Evolutionary conservation across 1,140 invertebrate genomes (phyloP), one percentile per base, ranked within the genome.

Genomic region (Heliconius nattereri): DNA sequence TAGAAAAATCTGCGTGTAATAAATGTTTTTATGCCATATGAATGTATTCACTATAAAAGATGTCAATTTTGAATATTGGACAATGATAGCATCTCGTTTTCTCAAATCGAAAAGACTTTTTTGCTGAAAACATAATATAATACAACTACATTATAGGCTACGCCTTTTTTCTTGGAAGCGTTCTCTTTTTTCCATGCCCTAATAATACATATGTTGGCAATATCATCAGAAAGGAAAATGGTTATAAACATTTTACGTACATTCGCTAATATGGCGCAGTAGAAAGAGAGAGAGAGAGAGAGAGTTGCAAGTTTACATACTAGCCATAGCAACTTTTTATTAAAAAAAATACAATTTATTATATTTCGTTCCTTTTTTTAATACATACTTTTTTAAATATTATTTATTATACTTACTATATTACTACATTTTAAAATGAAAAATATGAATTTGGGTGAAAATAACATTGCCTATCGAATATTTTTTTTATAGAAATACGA

Each of bases 81-180:
- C 71, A n/a, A 60, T 70, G 79, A 76, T 76, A 76, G 35, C 52
- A 80, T 76, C 79, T 76, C 45, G 71, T 80, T 80, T 80, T 75
- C 75, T 52, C 52, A 37, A 76, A 66, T 71, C 71, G 60, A 49
- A 26, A 29, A 73, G 71, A 75, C 75, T 26, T 80, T n/a, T 80
- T 71, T 80, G 60, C 9, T 66, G 60, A 66, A 66, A 66, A 66
- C 13, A 66, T 66, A 52, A 52, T 52, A 66, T 29, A 66, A 66
- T 29, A 66, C 60, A 66, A 66, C 60, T 66, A 29, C 26, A 66
- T 66, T 66, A 66, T 66, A 66, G 26, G 60, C 60, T 66, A 66
- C 52, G 52, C 74, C 49, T 80, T 72, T 45, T 76, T 80, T 80
- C 74, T 80, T 80, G 71, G 35, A 66, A 66, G 23, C 23, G 60